Evolutionary conservation across 2,888 invertebrate genomes (phyloP).

Genomic region (Nomada goodeniana): DNA sequence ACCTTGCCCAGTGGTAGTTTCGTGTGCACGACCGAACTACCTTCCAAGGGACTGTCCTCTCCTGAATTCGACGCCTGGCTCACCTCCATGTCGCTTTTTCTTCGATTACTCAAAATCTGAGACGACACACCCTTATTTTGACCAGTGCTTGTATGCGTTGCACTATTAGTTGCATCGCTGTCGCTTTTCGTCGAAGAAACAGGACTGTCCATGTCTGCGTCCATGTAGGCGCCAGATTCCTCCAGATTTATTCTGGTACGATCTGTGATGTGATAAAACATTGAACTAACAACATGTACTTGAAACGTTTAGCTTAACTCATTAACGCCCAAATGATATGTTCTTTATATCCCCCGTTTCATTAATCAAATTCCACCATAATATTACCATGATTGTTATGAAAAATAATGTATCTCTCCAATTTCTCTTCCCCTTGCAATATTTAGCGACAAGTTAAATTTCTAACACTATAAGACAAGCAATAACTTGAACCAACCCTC

Average conservation of each 20-base stretch:
- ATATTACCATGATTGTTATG: no score
- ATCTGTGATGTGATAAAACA: slow-evolving; percentile 24
- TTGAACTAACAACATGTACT: no score
- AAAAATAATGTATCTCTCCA: no score
- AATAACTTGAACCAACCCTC: slow-evolving; percentile 67
- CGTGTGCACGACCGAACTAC: slow-evolving; percentile 87
- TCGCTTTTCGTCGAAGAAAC: slow-evolving; percentile 68
- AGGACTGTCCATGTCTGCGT: slow-evolving; percentile 67
- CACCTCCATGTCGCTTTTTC: slow-evolving; percentile 77
- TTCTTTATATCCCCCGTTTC: no score
- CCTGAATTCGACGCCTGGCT: slow-evolving; percentile 84
- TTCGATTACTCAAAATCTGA: slow-evolving; percentile 55
- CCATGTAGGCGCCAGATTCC: slow-evolving; percentile 60
- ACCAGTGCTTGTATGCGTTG: slow-evolving; percentile 26
- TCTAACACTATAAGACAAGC: no score
- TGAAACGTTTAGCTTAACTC: no score
- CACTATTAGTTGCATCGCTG: slow-evolving; percentile 46
- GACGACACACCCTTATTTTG: slow-evolving; percentile 59
- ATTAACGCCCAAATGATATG: no score
- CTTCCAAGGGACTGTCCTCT: slow-evolving; percentile 87
- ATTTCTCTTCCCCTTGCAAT: no score
- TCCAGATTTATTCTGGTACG: slow-evolving; percentile 67
- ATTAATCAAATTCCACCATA: no score
- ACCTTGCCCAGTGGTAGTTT: slow-evolving; percentile 91
- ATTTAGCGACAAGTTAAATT: no score